A percentile compares a stretch with the other conserved stretches of the same genome.
Evolutionary conservation across 2,113 vertebrate genomes (phyloP).

Genomic region (Erythrocercus mccallii): DNA sequence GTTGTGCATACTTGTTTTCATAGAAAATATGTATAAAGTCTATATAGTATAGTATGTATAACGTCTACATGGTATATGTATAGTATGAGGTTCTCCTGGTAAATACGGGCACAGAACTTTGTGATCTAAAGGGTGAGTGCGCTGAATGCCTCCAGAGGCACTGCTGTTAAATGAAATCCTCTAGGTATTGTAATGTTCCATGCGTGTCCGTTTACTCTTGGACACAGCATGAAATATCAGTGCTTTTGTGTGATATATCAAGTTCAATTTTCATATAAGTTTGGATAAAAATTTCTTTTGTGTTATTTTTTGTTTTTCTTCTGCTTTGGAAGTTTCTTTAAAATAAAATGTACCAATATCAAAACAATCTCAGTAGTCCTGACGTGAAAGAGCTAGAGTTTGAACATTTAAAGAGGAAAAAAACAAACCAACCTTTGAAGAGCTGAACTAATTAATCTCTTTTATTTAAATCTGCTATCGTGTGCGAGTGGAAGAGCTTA

Average conservation of each 20-base stretch:
- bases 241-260: neutral
- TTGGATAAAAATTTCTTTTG: neutral
- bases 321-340: neutral
- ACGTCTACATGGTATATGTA: neutral
- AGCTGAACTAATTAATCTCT: neutral
- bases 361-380: neutral
- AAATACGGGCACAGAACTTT: neutral
- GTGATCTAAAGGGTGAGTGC: neutral
- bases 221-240: neutral
- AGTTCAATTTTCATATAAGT: neutral
- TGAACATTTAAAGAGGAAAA: neutral
- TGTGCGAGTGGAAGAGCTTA: neutral
- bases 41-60: fast-evolving
- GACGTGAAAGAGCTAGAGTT: neutral
- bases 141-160: neutral
- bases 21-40: neutral
- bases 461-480: neutral
- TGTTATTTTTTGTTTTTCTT: neutral
- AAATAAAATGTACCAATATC: neutral
- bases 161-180: neutral
- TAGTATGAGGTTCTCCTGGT: neutral
- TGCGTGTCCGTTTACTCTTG: neutral
- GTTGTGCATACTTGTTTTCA: neutral
- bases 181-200: neutral
- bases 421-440: neutral